Base-by-base conservation (phyloP, 2,888 invertebrate species). In the Falcaria lacertinaria region DNA sequence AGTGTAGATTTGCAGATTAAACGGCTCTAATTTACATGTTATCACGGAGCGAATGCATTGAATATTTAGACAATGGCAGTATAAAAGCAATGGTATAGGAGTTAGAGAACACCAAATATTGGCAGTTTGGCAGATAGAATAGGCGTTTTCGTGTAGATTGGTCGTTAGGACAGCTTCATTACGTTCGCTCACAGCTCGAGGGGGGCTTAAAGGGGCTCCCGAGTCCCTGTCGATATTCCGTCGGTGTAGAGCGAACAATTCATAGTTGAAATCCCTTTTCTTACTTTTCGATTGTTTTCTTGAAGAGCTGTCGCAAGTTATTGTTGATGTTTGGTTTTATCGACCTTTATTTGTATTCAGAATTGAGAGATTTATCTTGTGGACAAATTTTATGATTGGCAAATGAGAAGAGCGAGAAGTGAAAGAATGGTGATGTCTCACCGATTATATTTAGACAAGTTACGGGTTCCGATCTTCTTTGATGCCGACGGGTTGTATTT, bases 81-180 rank as follows among this genome's bases (percentile, higher is more conserved):
- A 19, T 4, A 19, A 19, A 6, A 3, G 6, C 34, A 15, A 15
- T 6, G 6, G 7, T 15, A 4, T 17, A 40, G 41, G 15, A 39
- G n/a, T 14, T 19, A 22, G 40, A 36, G 44, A 41, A 8, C 8
- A 25, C 28, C 33, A 17, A 38, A 53, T 35, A 35, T 55, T 50
- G 43, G 50, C 25, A 51, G 19, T 19, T 50, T 52, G 47, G 50
- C 41, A 54, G 62, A 57, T 64, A 56, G 66, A 62, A 70, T 60
- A 44, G 57, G 49, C 45, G 54, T 58, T 66, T 58, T 50, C 50
- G 48, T 45, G 56, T 48, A 52, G 61, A 70, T 69, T 67, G 69
- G 62, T 52, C 57, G 65, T 70, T 73, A 64, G 52, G 65, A 68
- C 64, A 59, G 67, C 61, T 79, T 75, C 74, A 76, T 82, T 80